phyloP scores from a whole-genome alignment of 2,797 vertebrate genomes.

The Neoniphon sammara region DNA sequence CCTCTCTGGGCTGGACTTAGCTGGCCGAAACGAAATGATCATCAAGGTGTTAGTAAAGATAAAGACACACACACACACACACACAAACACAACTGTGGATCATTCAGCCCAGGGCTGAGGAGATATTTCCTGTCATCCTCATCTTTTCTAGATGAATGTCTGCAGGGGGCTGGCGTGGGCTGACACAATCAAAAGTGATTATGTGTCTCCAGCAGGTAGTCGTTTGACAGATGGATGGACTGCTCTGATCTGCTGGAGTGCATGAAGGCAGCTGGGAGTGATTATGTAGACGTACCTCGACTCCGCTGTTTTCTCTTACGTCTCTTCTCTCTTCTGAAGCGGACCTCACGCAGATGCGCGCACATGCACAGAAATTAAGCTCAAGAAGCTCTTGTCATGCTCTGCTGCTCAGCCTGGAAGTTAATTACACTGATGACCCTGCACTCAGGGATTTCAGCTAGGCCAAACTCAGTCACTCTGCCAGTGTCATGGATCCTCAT shows the following conservation, averaged over 20 bases:
- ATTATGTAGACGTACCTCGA: conserved; percentile 4
- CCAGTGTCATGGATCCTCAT: conserved; percentile 21
- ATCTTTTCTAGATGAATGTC: conserved; percentile 1
- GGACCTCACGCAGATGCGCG: background rate
- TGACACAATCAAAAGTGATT: background rate
- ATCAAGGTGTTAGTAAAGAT: background rate
- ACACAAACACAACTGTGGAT: background rate
- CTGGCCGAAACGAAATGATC: conserved; percentile 15
- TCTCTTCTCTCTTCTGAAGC: conserved; percentile 9
- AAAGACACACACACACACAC: background rate
- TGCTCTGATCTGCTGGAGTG: background rate
- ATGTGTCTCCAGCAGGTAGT: conserved; percentile 18
- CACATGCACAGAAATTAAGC: conserved; percentile 4
- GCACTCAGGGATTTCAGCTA: conserved; percentile 4
- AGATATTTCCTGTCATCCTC: conserved; percentile 1
- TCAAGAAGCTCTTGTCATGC: conserved; percentile 12
- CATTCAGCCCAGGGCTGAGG: background rate
- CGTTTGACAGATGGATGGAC: conserved; percentile 12
- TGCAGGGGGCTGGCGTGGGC: conserved; percentile 3
- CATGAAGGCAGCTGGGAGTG: conserved; percentile 12
- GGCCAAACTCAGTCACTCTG: conserved; percentile 10
- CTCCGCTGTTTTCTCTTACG: background rate
- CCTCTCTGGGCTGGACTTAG: conserved; percentile 2
- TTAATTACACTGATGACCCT: conserved; percentile 40
- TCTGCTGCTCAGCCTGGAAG: background rate